Base-by-base conservation (phyloP, 2,797 vertebrate genomes). In the Argentina silus region DNA sequence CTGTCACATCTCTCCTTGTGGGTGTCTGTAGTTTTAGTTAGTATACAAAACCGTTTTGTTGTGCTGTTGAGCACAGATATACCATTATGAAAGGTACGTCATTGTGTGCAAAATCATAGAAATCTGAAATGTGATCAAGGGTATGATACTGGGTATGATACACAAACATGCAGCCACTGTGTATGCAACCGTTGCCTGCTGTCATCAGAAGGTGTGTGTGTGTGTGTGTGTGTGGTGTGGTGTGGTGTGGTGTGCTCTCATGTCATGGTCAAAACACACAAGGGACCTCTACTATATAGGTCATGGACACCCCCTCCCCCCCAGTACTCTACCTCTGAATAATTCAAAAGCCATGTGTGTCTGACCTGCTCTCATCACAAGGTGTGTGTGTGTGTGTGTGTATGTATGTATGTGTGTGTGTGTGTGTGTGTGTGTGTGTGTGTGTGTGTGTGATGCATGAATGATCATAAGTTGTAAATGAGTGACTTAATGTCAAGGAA, bases 261-360 rank as follows among this genome's bases (percentile, higher is more conserved):
- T 61, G 12, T 21, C 19, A 57, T 59, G 7, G 23, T 11, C 19
- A 59, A 21, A 27, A 14, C 11, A 11, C 51, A 53, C 21, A 12
- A 11, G 17, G 17, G 56, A 61, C 59, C 12, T 70, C 53, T 63
- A 71, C 65, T 76, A 71, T 75, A 65, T 76, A 10, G 69, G 76
- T 59, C 71, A 74, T 42, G 48, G 76, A 23, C 50, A 53, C 51
- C 62, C 62, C 72, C 43, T 63, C 57, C 50, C 44, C 59, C 15
- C 59, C n/a, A n/a, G n/a, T n/a, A n/a, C n/a, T n/a, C n/a, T n/a
- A n/a, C n/a, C 45, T 62, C 56, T 70, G 36, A 83, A 74, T 83
- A 74, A 83, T 81, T 63, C 27, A 80, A 67, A n/a, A 63, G 5
- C 15, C 19, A 12, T 47, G 53, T 57, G 19, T 59, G 45, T 36